phyloP scores from a whole-genome alignment of 2,797 vertebrate species.

The Mionectes olivaceus region DNA sequence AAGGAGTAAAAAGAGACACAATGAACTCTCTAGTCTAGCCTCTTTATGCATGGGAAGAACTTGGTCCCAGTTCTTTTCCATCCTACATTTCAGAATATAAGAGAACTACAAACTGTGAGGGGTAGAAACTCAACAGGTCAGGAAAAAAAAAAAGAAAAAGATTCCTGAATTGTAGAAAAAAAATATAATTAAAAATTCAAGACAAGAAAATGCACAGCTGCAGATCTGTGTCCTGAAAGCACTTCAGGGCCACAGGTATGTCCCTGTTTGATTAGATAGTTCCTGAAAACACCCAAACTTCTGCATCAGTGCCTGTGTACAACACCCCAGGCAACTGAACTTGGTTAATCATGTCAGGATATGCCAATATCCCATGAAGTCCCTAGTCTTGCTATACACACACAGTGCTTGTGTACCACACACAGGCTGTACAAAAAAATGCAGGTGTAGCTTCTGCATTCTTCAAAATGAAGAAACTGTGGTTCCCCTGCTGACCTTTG shows the following conservation, averaged over 20 bases:
- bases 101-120: neutral
- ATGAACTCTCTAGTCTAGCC: neutral
- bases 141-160: neutral
- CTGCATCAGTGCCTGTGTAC: neutral
- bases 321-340: neutral
- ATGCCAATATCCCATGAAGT: neutral
- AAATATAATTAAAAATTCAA: neutral
- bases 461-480: conserved; percentile 8
- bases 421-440: neutral
- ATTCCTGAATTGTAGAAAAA: neutral
- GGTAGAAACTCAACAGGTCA: neutral
- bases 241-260: neutral
- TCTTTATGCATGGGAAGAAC: neutral
- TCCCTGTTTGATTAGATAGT: neutral
- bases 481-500: neutral
- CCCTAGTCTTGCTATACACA: neutral
- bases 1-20: neutral
- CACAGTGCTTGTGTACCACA: neutral
- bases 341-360: neutral
- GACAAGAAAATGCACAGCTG: neutral
- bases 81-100: neutral
- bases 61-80: neutral
- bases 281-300: neutral
- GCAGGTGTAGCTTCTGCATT: neutral
- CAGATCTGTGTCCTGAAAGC: neutral